phyloP scores from a whole-genome alignment of 2,797 vertebrate species.

The Pelodytes ibericus region DNA sequence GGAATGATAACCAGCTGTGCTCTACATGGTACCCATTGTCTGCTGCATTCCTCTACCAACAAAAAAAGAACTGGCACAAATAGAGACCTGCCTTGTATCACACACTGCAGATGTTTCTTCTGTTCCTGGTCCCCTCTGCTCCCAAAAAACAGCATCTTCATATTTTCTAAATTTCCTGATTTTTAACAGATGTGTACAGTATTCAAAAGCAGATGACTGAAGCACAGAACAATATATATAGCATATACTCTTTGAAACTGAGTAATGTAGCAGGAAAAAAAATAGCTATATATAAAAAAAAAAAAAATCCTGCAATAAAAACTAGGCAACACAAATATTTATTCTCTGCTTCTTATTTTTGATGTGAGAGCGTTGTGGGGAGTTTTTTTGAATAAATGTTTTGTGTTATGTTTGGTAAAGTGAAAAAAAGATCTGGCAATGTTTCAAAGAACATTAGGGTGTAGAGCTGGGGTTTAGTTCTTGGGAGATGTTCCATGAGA shows the following conservation, averaged over 20 bases:
- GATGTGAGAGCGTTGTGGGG: not conserved
- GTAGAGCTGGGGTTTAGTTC: not conserved
- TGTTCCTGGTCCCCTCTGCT: slow-evolving; percentile 28
- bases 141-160: slow-evolving; percentile 32
- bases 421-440: not conserved
- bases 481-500: not conserved
- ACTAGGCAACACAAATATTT: not conserved
- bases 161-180: slow-evolving; percentile 9
- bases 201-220: slow-evolving; percentile 31
- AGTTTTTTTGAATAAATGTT: slow-evolving; percentile 3
- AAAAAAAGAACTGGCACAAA: slow-evolving; percentile 37
- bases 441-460: not conserved
- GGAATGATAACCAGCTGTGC: slow-evolving; percentile 21
- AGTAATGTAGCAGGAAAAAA: slow-evolving; percentile 6
- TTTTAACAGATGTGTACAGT: slow-evolving; percentile 42
- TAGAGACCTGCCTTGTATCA: slow-evolving; percentile 8
- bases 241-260: slow-evolving; percentile 19
- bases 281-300: slow-evolving; percentile 7
- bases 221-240: slow-evolving; percentile 33
- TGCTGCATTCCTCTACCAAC: slow-evolving; percentile 12
- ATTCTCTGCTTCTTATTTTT: not conserved
- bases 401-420: not conserved
- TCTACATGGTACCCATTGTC: slow-evolving; percentile 26
- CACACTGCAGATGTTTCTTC: slow-evolving; percentile 24
- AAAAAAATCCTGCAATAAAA: not conserved